These are phyloP conservation scores for Eueremaeus valkanovi DNA, from an alignment of 2,888 invertebrate species.

Conservation along the genomic window DNA sequence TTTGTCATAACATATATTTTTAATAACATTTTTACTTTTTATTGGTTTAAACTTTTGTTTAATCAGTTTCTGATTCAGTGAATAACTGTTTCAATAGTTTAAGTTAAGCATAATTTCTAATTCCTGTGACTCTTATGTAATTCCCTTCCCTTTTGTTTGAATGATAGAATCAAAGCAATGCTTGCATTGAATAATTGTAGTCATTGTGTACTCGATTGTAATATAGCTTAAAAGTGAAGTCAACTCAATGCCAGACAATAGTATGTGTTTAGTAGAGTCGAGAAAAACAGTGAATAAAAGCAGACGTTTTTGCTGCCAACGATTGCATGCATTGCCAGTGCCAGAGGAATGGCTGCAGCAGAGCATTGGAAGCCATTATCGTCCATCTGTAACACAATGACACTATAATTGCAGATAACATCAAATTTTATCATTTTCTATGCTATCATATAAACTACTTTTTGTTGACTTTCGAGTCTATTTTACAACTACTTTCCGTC, in stretches of 20 bases:
- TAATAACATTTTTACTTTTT: background rate
- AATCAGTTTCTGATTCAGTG: conserved; percentile 29
- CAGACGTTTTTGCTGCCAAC: background rate
- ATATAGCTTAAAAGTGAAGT: conserved; percentile 11
- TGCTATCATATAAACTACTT: conserved; percentile 31
- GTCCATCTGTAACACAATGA: conserved; percentile 36
- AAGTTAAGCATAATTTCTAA: background rate
- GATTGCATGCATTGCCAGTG: background rate
- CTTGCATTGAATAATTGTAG: conserved; percentile 24
- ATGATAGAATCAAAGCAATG: conserved; percentile 19
- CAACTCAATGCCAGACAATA: background rate
- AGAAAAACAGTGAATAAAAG: background rate
- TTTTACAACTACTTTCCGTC: conserved; percentile 35
- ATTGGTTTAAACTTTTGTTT: background rate
- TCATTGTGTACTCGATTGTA: conserved; percentile 20
- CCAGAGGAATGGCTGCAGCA: too few species aligned
- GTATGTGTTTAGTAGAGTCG: background rate
- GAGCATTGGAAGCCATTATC: conserved; percentile 20
- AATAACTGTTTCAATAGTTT: conserved; percentile 4
- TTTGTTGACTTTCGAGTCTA: conserved; percentile 18
- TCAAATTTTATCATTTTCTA: conserved; percentile 30
- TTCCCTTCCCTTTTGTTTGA: background rate
- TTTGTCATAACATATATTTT: background rate
- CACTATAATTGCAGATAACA: conserved; percentile 31
- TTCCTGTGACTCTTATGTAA: background rate